These are phyloP conservation scores for Callithrix jacchus DNA, from an alignment of 2,113 vertebrate species.

Conservation along the genomic window DNA sequence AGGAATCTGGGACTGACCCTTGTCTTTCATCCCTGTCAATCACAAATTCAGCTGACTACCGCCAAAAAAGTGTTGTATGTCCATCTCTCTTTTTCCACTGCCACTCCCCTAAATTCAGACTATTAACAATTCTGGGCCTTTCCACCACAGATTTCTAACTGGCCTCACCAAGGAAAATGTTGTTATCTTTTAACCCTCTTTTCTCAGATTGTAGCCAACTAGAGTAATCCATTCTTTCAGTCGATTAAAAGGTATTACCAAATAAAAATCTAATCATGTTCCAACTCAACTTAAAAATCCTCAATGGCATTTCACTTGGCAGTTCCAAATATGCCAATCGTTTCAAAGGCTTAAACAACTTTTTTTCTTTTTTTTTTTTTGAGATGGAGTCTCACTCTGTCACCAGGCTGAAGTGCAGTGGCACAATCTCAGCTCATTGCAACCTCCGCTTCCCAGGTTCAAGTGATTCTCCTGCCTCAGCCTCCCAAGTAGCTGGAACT, in stretches of 20 bases:
- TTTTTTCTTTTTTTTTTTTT: too few species aligned
- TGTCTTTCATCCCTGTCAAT: not conserved
- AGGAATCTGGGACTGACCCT: not conserved
- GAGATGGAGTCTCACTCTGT: too few species aligned
- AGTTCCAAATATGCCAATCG: conserved; percentile 26
- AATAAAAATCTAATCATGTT: conserved; percentile 7
- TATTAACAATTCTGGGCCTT: not conserved
- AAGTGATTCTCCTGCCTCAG: too few species aligned
- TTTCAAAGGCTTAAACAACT: not conserved
- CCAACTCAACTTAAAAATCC: not conserved
- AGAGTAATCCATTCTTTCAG: not conserved
- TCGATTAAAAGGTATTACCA: conserved; percentile 7
- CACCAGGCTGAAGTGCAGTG: too few species aligned
- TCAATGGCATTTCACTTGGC: not conserved
- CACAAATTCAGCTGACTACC: not conserved
- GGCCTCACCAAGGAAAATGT: not conserved
- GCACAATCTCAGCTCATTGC: too few species aligned
- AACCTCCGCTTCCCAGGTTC: too few species aligned
- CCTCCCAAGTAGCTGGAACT: too few species aligned
- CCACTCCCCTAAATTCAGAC: not conserved
- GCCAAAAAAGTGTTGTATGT: not conserved
- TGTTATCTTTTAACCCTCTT: not conserved
- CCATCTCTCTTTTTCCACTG: not conserved
- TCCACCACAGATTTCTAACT: not conserved
- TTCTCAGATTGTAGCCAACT: not conserved